A percentile compares a stretch with the other conserved stretches of the same genome.
Evolutionary conservation across 2,113 vertebrate genomes (phyloP).

Genomic region (Grallaria varia): DNA sequence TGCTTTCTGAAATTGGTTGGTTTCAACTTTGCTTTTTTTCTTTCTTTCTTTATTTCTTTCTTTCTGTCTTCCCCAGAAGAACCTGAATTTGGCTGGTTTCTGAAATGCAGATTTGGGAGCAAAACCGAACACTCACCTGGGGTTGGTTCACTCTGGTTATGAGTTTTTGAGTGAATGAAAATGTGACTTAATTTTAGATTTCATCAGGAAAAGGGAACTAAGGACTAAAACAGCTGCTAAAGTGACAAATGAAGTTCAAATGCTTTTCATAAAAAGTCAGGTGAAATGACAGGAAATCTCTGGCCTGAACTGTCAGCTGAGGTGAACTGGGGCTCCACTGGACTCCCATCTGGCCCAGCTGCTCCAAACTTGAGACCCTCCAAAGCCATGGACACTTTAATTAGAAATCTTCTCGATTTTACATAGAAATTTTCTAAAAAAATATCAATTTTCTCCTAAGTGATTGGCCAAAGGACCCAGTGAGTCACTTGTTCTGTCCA

Average conservation of each 20-base stretch:
- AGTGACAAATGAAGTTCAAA: not conserved
- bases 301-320: not conserved
- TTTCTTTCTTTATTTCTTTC: not conserved
- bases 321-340: not conserved
- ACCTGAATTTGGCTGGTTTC: not conserved
- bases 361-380: not conserved
- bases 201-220: slow-evolving; percentile 8
- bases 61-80: not conserved
- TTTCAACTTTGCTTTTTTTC: slow-evolving; percentile 37
- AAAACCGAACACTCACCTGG: not conserved
- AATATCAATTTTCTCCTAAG: not conserved
- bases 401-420: not conserved
- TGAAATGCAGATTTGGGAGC: not conserved
- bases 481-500: not conserved
- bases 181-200: not conserved
- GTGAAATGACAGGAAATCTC: not conserved
- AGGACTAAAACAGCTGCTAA: not conserved
- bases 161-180: not conserved
- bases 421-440: not conserved
- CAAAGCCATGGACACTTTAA: not conserved
- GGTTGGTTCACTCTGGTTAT: not conserved
- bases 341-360: not conserved
- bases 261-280: not conserved
- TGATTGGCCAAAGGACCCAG: not conserved
- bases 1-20: slow-evolving; percentile 42